These are phyloP conservation scores for Ceratothoa steindachneri DNA, from an alignment of 2,888 invertebrate species.

Conservation along the genomic window DNA sequence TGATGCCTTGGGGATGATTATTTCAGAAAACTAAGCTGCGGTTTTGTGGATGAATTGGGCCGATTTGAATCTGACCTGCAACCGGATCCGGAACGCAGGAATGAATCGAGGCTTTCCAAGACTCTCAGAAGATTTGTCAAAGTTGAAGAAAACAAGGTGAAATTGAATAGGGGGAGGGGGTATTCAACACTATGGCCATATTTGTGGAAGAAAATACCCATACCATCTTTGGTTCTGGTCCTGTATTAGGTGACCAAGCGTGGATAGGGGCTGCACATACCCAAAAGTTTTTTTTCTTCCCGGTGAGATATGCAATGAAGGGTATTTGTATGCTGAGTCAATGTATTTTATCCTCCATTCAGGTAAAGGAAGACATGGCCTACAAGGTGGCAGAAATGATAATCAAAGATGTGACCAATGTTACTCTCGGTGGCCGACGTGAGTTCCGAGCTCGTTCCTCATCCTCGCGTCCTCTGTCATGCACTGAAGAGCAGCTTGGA, in stretches of 20 bases:
- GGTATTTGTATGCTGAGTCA: no score
- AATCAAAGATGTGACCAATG: constrained; percentile 85
- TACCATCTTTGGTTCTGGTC: no score
- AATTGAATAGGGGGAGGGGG: not conserved
- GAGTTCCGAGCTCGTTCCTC: not conserved
- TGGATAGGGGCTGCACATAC: no score
- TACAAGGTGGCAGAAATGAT: constrained; percentile 97
- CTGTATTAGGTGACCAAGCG: no score
- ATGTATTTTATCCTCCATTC: no score
- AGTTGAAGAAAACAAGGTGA: constrained; percentile 72
- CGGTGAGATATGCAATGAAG: no score
- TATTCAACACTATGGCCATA: not conserved
- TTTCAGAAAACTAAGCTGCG: constrained; percentile 70
- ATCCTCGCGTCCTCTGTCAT: not conserved
- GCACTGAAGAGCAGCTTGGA: not conserved
- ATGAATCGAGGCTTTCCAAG: constrained; percentile 66
- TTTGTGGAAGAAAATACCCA: not conserved
- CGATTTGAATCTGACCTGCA: constrained; percentile 89
- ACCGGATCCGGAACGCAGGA: constrained; percentile 54
- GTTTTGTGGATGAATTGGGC: constrained; percentile 79
- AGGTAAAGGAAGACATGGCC: constrained; percentile 89
- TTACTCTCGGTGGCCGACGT: constrained; percentile 63
- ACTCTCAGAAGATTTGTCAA: constrained; percentile 63
- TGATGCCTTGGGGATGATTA: no score
- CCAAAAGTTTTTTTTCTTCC: no score